Base-by-base conservation (phyloP, 2,797 vertebrate species). In the Esox masquinongy region DNA sequence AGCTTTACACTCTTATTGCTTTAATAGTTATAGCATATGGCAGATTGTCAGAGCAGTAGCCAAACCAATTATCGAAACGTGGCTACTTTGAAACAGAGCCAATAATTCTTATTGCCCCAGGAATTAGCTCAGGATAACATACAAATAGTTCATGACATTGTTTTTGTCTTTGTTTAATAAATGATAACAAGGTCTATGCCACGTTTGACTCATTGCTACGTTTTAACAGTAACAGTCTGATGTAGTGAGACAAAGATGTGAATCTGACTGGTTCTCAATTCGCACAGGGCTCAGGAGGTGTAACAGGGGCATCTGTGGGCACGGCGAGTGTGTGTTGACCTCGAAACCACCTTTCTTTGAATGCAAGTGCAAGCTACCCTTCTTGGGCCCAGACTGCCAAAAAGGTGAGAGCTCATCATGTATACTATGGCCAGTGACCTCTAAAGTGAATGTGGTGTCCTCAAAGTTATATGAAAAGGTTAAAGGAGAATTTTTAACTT, bases 321-420 rank as follows among this genome's bases (percentile, higher is more conserved):
- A 76, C 19, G 94, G 93, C 6, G 91, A 93, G 67, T 95, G 94
- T 78, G 90, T 94, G 68, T 72, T 93, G 74, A 94, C 87, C 7
- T 87, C 89, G 0, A 80, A 1, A 0, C 19, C 73, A n/a, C 94
- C 94, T 0, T 94, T 43, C 84, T 94, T 74, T 15, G 87, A 91
- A 78, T 95, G 94, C 87, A 94, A 92, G 83, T 95, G 94, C 88
- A 92, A 87, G 74, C 36, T 47, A 34, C 88, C 97, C 84, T 92
- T 96, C 92, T 82, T 94, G 91, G 97, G 96, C 87, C 92, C 95
- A 84, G 1, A 87, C 93, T 99, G 93, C 77, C 87, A 1, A 80
- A 71, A 1, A 34, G n/a, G 94, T 94, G 79, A 88, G 89, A 6
- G 24, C 9, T 63, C 5, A 5, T 22, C 16, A 3, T 31, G 39